Base-by-base conservation (phyloP, 1,140 invertebrate species). In the Drosophila malerkotliana region DNA sequence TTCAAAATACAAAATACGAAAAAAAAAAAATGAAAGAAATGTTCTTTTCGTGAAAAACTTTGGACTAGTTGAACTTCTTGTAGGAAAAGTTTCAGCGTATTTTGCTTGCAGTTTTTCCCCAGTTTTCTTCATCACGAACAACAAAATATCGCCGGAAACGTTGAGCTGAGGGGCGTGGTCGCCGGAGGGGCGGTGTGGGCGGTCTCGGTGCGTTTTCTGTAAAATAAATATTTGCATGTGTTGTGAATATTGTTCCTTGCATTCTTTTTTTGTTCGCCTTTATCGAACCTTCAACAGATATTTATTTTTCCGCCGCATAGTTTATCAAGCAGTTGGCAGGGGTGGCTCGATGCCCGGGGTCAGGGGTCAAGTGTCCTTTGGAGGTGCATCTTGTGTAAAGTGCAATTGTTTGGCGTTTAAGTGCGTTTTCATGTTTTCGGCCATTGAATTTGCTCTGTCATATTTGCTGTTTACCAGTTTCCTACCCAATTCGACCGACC, bases 151-250 rank as follows among this genome's bases (percentile, higher is more conserved):
- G 61, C 15, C n/a, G 15, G 54, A 18, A 52, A 48, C 57, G 61
- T 69, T 76, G 53, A 76, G 63, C 55, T 44, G 21, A 30, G 54
- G 56, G 72, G 56, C 54, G 73, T 55, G 52, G 51, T 51, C n/a
- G 9, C n/a, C 37, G 12, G 3, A 47, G 34, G 15, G 48, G 59
- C 32, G 9, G 8, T 10, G 34, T 37, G 15, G 34, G n/a, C 54
- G 28, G 49, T 26, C 28, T 14, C 30, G 30, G 28, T 28, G 34
- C 41, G 52, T 59, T 55, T 51, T 1, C 37, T 67, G 62, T 34
- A 55, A 75, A 76, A 76, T 75, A 76, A 77, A 69, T 76, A 77
- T 77, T 77, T 77, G 72, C 74, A 76, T 69, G 72, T 76, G 63
- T 53, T 77, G 71, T 59, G 37, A 61, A 75, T 55, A 76, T 76